A percentile compares a stretch with the other conserved stretches of the same genome.
Evolutionary conservation across 2,797 vertebrate species (phyloP).

Genomic region (Spinus pinus): DNA sequence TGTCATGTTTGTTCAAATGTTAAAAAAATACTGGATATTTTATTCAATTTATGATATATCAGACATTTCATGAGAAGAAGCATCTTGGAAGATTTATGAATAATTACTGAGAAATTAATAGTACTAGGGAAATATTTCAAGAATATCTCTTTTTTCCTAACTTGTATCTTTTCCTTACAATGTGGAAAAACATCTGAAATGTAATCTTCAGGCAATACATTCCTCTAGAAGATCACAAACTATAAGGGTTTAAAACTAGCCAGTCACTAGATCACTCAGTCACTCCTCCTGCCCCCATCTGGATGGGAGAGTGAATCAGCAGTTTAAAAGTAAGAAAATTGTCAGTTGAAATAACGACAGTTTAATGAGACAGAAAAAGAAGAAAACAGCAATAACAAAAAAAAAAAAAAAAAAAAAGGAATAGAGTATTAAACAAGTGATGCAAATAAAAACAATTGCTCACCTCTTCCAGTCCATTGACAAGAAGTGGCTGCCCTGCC

Average conservation of each 20-base stretch:
- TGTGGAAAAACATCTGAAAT: background rate
- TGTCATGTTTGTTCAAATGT: background rate
- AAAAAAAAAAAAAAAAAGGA: too few relatives aligned
- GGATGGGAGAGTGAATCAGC: background rate
- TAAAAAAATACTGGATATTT: background rate
- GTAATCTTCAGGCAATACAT: background rate
- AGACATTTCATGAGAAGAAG: background rate
- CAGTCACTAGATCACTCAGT: background rate
- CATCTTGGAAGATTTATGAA: background rate
- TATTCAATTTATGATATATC: background rate
- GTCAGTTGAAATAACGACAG: background rate
- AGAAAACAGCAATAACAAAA: background rate
- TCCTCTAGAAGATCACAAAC: background rate
- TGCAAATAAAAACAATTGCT: background rate
- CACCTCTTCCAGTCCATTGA: accelerated
- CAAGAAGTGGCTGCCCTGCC: background rate
- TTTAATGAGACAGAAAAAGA: background rate
- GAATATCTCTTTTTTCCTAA: background rate
- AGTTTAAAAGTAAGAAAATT: background rate
- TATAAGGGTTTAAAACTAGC: background rate
- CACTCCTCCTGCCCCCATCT: accelerated
- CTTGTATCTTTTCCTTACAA: background rate
- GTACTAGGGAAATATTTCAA: background rate
- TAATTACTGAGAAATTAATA: background rate
- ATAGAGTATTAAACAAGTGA: background rate